Evolutionary conservation across 2,113 vertebrate genomes (phyloP).

Genomic region (Pyxicephalus adspersus): DNA sequence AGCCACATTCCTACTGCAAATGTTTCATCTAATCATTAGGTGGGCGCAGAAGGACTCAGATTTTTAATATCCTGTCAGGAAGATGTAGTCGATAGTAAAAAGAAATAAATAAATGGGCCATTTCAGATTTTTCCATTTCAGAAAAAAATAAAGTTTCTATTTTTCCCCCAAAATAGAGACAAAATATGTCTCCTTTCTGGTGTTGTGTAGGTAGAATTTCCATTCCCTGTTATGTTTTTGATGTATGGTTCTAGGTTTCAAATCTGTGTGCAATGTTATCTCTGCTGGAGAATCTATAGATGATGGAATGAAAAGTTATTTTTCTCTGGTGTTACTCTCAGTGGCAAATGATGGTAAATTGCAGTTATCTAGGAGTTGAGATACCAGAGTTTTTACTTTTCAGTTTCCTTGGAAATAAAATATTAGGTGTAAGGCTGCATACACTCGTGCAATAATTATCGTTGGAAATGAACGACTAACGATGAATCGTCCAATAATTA

Average conservation of each 20-base stretch:
- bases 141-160: constrained; percentile 33
- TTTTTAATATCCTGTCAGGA: constrained; percentile 55
- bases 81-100: constrained; percentile 14
- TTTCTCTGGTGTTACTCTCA: neutral
- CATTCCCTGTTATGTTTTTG: constrained; percentile 2
- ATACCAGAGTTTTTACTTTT: too few species aligned
- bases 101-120: constrained; percentile 27
- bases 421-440: too few species aligned
- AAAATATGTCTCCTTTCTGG: neutral
- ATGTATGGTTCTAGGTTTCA: constrained; percentile 7
- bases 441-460: too few species aligned
- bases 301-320: neutral
- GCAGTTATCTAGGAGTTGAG: neutral
- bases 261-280: neutral
- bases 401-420: too few species aligned
- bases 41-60: constrained; percentile 47
- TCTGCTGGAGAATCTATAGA: neutral
- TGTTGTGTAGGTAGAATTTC: constrained; percentile 21
- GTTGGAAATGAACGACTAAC: too few species aligned
- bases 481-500: too few species aligned
- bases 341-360: neutral
- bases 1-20: constrained; percentile 29
- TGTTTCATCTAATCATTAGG: constrained; percentile 47
- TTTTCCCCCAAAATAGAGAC: constrained; percentile 15
- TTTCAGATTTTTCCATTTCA: constrained; percentile 35